Evolutionary conservation across 2,797 vertebrate genomes (phyloP).

Genomic region (Scolopax rusticola): DNA sequence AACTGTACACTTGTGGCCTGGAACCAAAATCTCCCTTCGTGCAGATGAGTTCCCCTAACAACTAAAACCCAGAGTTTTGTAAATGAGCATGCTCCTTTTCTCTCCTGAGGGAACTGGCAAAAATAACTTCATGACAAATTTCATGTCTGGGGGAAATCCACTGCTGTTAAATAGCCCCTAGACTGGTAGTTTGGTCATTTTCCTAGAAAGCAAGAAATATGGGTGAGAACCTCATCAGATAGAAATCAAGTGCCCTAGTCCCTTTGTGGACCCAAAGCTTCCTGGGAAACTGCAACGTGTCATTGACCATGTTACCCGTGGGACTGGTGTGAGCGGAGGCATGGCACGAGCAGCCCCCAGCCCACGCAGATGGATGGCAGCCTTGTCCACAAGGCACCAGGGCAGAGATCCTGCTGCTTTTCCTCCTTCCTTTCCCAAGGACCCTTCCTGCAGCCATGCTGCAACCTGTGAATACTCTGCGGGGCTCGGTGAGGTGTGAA

Average conservation of each 20-base stretch:
- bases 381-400: neutral
- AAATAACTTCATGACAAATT: neutral
- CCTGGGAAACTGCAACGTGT: neutral
- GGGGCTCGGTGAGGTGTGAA: fast-evolving
- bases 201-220: neutral
- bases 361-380: neutral
- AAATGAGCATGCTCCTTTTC: neutral
- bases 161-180: neutral
- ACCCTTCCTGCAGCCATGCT: neutral
- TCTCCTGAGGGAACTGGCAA: fast-evolving
- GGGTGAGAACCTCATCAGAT: neutral
- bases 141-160: neutral
- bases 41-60: neutral
- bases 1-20: neutral
- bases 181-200: neutral
- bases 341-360: neutral
- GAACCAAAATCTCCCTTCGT: neutral
- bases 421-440: neutral
- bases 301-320: neutral
- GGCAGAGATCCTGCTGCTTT: neutral
- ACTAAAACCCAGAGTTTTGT: neutral
- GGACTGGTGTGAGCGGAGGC: neutral
- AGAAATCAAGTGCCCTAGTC: neutral
- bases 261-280: neutral
- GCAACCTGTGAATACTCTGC: neutral